Evolutionary conservation across 2,797 vertebrate genomes (phyloP).

Genomic region (Lepilemur septentrionalis): DNA sequence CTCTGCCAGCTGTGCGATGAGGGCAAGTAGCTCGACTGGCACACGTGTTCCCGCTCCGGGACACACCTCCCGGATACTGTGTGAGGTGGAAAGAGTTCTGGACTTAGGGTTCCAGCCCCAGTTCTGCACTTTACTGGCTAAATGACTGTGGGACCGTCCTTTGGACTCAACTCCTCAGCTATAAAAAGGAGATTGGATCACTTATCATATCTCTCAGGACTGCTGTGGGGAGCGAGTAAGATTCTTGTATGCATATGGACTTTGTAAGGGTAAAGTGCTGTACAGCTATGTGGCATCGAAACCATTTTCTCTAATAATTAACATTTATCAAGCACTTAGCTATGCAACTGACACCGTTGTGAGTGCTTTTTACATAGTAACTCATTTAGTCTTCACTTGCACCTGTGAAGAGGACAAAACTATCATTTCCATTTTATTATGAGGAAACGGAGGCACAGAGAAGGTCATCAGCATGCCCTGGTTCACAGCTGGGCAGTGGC

Average conservation of each 20-base stretch:
- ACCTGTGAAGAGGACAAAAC: neutral
- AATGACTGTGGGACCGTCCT: neutral
- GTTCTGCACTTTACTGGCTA: neutral
- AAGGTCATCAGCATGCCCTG: neutral
- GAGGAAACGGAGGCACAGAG: neutral
- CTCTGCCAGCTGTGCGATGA: neutral
- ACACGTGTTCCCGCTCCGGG: neutral
- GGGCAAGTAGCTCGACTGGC: fast-evolving
- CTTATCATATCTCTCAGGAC: neutral
- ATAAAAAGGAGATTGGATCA: neutral
- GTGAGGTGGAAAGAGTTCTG: neutral
- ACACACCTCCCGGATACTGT: neutral
- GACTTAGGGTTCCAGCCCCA: neutral
- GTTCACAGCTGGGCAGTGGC: neutral
- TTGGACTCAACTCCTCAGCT: neutral
- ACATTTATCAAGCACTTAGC: neutral
- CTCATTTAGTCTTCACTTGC: neutral
- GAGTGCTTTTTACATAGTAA: neutral
- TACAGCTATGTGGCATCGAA: neutral
- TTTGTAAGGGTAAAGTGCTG: neutral
- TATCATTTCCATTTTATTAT: neutral
- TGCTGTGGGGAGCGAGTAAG: neutral
- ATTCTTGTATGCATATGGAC: neutral
- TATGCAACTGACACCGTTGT: neutral
- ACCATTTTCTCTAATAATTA: neutral